Conservation (phyloP, 2,797 vertebrate species). For the Anguilla obscura region DNA sequence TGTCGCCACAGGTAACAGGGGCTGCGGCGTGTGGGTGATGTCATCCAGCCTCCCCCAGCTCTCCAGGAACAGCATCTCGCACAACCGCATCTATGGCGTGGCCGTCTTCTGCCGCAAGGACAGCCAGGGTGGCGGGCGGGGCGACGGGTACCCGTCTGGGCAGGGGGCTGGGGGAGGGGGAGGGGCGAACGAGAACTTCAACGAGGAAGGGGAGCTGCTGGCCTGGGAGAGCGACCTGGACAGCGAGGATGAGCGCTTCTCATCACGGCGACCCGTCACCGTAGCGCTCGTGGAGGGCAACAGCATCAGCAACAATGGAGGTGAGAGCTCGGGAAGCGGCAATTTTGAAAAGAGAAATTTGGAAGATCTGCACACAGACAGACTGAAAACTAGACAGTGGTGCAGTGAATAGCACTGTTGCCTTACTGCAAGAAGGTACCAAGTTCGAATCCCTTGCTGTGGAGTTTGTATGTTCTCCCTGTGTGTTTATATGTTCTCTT, state of each 20-base stretch:
- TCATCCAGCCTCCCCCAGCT: conserved; percentile 89
- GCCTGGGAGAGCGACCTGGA: conserved; percentile 85
- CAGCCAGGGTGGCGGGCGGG: conserved; percentile 62
- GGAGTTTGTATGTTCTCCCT: no score
- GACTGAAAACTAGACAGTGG: no score
- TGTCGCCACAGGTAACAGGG: conserved; percentile 80
- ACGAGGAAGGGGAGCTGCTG: conserved; percentile 83
- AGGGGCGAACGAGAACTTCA: conserved; percentile 78
- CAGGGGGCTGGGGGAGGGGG: conserved; percentile 68
- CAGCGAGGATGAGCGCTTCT: conserved; percentile 80
- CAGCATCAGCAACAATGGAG: conserved; percentile 81
- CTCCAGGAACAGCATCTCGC: conserved; percentile 82
- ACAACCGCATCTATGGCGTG: conserved; percentile 86
- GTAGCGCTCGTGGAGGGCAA: conserved; percentile 86
- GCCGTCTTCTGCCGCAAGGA: conserved; percentile 89
- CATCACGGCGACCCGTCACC: conserved; percentile 73
- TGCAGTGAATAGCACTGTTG: no score
- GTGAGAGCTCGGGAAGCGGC: conserved; percentile 51
- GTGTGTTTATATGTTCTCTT: no score
- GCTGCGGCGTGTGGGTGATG: conserved; percentile 91
- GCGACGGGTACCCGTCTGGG: conserved; percentile 69
- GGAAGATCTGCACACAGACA: background rate
- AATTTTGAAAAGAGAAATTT: background rate
- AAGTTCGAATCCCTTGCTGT: no score
- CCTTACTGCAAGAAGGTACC: no score